Percentiles rank a stretch among this genome's conserved stretches.
Conservation (phyloP, 1,140 invertebrate species). For the Melitaea cinxia region DNA sequence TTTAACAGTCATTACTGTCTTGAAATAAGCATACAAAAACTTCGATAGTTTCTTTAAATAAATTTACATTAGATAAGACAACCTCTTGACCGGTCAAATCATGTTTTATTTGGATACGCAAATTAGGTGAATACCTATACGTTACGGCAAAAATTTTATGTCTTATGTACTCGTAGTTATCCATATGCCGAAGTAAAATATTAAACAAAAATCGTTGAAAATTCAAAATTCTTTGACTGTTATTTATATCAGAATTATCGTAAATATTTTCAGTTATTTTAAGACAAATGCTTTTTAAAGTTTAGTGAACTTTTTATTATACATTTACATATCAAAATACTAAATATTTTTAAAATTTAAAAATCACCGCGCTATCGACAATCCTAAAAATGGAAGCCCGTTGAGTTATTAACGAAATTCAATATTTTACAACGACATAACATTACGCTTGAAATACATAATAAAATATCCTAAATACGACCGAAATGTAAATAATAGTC, state of each 20-base stretch:
- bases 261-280: constrained; percentile 11
- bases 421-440: not conserved
- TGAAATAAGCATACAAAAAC: not conserved
- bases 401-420: not conserved
- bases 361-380: not conserved
- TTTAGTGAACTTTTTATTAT: not conserved
- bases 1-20: not conserved
- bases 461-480: not conserved
- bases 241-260: constrained; percentile 6
- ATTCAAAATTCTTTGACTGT: constrained; percentile 10
- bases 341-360: not conserved
- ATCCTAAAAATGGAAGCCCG: not conserved
- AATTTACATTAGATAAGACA: not conserved
- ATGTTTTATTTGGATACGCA: no score
- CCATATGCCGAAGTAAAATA: no score
- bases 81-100: not conserved
- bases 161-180: no score
- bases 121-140: no score
- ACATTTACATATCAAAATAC: not conserved
- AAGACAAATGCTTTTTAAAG: not conserved
- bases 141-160: no score
- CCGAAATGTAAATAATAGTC: no score
- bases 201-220: no score
- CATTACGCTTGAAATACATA: not conserved
- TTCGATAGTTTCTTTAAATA: not conserved